These are phyloP conservation scores for Creontiades dilutus DNA, from an alignment of 2,888 invertebrate species.

Conservation along the genomic window DNA sequence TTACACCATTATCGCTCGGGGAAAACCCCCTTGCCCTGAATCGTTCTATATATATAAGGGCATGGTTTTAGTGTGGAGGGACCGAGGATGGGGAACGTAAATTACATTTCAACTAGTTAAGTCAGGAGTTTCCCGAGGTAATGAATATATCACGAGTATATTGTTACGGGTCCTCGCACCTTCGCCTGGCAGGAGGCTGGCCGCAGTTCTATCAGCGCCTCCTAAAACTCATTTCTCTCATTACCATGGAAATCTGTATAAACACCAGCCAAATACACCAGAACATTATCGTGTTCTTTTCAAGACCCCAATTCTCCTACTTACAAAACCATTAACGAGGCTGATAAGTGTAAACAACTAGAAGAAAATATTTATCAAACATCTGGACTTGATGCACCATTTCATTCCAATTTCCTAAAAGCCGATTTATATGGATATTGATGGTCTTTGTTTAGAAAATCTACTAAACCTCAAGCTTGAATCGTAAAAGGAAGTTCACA, in stretches of 20 bases:
- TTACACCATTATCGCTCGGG: too few relatives aligned
- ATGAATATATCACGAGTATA: constrained; percentile 22
- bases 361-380: background rate
- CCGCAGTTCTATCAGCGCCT: background rate
- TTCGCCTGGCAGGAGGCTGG: background rate
- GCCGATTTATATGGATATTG: too few relatives aligned
- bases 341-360: background rate
- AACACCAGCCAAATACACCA: background rate
- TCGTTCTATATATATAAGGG: background rate
- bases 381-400: background rate
- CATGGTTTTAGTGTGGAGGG: background rate
- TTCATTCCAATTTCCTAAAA: too few relatives aligned
- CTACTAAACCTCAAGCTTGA: too few relatives aligned
- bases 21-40: background rate
- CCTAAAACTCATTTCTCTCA: background rate
- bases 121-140: constrained; percentile 25
- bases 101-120: constrained; percentile 6
- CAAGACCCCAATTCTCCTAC: background rate
- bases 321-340: background rate
- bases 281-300: background rate
- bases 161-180: background rate
- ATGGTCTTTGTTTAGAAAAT: too few relatives aligned
- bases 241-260: background rate
- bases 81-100: background rate
- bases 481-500: too few relatives aligned